phyloP scores from a whole-genome alignment of 2,113 vertebrate species.

The Chrysemys picta region DNA sequence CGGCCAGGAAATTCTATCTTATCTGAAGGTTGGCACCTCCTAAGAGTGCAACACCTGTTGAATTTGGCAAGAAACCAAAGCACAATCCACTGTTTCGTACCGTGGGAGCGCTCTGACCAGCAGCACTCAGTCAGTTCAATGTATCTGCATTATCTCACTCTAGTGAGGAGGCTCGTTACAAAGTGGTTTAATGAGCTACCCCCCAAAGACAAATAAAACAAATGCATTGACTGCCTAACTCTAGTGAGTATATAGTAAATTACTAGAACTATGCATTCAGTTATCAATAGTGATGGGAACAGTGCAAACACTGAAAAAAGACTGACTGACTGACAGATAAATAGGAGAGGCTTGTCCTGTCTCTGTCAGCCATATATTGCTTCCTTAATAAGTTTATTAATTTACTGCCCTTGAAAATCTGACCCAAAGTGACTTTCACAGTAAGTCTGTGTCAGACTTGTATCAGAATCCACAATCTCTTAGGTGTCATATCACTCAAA shows the following conservation, averaged over 20 bases:
- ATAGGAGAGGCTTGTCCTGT: not conserved
- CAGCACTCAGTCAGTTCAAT: not conserved
- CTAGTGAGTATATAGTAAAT: not conserved
- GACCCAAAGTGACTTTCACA: not conserved
- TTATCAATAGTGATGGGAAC: accelerated
- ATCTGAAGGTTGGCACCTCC: constrained; percentile 39
- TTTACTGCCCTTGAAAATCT: not conserved
- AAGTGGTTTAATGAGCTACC: not conserved
- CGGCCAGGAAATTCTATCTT: not conserved
- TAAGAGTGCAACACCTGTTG: constrained; percentile 33
- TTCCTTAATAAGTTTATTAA: not conserved
- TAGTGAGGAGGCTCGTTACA: not conserved
- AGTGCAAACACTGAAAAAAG: not conserved
- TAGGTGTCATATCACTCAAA: not conserved
- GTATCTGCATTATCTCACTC: not conserved
- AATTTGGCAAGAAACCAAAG: constrained; percentile 44
- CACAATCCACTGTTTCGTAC: not conserved
- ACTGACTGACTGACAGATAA: not conserved
- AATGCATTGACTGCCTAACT: not conserved
- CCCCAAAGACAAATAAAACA: not conserved
- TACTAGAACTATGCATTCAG: not conserved
- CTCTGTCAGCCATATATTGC: not conserved
- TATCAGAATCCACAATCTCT: not conserved
- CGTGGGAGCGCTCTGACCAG: not conserved
- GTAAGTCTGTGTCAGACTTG: not conserved